Conservation (phyloP, 2,797 vertebrate species). For the Catostomus latipinnis region DNA sequence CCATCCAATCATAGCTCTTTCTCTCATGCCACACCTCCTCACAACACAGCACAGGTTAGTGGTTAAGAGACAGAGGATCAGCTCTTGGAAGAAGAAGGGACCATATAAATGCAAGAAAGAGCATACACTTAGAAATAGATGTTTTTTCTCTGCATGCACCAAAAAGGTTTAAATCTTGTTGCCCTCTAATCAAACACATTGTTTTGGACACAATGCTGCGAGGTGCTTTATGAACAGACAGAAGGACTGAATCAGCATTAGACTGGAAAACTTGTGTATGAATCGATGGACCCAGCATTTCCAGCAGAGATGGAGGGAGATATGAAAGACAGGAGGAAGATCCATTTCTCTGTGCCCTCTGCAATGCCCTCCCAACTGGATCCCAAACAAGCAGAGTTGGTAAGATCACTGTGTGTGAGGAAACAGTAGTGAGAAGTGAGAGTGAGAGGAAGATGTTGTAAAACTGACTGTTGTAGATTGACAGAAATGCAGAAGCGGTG, state of each 20-base stretch:
- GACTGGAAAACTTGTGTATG: slow-evolving; percentile 34
- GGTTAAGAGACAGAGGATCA: not conserved
- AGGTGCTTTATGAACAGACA: too few species aligned
- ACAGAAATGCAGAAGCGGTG: too few species aligned
- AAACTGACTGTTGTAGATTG: not conserved
- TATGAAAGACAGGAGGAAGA: slow-evolving; percentile 89
- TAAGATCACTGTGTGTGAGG: slow-evolving; percentile 71
- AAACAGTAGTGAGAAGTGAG: not conserved
- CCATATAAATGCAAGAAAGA: too few species aligned
- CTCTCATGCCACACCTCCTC: slow-evolving; percentile 13
- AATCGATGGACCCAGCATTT: slow-evolving; percentile 39
- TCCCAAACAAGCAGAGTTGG: slow-evolving; percentile 92
- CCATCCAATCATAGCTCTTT: slow-evolving; percentile 32
- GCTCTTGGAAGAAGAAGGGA: not conserved
- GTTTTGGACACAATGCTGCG: too few species aligned
- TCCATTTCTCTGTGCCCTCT: slow-evolving; percentile 93
- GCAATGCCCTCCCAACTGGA: slow-evolving; percentile 87
- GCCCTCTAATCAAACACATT: too few species aligned
- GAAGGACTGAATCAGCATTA: not conserved
- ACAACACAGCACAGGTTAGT: slow-evolving; percentile 42
- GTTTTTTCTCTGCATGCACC: too few species aligned
- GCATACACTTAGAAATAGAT: too few species aligned
- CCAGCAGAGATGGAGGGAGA: slow-evolving; percentile 69
- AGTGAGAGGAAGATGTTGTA: not conserved
- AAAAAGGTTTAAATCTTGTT: too few species aligned